phyloP scores from a whole-genome alignment of 2,797 vertebrate species.

The Brotula barbata region DNA sequence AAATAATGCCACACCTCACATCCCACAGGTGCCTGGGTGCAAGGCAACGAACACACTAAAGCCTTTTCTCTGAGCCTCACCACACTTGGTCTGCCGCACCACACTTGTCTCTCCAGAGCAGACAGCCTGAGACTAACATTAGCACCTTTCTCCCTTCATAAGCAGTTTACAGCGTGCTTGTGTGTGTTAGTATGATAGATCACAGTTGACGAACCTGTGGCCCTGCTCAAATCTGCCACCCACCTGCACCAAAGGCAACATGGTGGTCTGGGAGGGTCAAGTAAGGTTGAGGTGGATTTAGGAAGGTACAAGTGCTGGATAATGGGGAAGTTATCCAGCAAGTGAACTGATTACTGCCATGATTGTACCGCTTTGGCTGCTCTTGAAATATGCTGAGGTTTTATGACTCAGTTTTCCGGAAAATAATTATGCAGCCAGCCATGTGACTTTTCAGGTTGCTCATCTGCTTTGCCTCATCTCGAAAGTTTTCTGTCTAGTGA shows the following conservation, averaged over 20 bases:
- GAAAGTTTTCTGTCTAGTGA: too few relatives aligned
- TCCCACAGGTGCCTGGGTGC: slow-evolving; percentile 57
- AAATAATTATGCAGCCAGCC: too few relatives aligned
- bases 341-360: too few relatives aligned
- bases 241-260: slow-evolving; percentile 52
- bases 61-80: slow-evolving; percentile 65
- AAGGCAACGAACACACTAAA: slow-evolving; percentile 62
- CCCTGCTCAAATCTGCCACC: slow-evolving; percentile 32
- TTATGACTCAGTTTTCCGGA: too few relatives aligned
- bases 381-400: too few relatives aligned
- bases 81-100: slow-evolving; percentile 59
- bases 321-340: too few relatives aligned
- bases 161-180: slow-evolving; percentile 59
- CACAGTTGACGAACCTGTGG: slow-evolving; percentile 32
- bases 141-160: slow-evolving; percentile 57
- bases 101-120: slow-evolving; percentile 61
- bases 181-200: slow-evolving; percentile 50
- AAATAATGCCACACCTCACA: slow-evolving; percentile 72
- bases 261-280: slow-evolving; percentile 38
- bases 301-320: slow-evolving; percentile 22
- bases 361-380: too few relatives aligned
- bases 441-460: too few relatives aligned
- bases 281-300: slow-evolving; percentile 13
- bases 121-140: slow-evolving; percentile 62
- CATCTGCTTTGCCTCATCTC: too few relatives aligned